Base-by-base conservation (phyloP, 53 echinoderm and acorn worm genomes). In the Paracentrotus lividus region DNA sequence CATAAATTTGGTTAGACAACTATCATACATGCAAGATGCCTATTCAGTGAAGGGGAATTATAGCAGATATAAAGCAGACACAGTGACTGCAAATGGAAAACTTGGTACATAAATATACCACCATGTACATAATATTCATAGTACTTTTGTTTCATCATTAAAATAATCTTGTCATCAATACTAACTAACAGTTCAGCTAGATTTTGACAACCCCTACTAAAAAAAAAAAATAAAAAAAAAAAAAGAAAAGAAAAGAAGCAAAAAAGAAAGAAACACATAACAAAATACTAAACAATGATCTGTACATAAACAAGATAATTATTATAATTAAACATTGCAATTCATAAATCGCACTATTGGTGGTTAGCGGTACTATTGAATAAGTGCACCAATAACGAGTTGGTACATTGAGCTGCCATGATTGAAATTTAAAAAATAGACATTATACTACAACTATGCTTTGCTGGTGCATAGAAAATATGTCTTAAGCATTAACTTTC, bases 351-450 rank as follows among this genome's bases (percentile, higher is more conserved):
- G 27, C 29, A 27, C 27, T 6, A 8, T 64, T 64, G 8, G 10
- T 64, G 64, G 27, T 29, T 29, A 29, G 64, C 8, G 8, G 6
- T 29, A 64, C 7, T 12, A 29, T 27, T 27, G 1, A 57, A 64
- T 29, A 64, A 29, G 9, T 10, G 60, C 60, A 60, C 26, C 60
- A 60, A 16, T 52, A 52, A 52, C 15, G 52, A 12, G 27, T 72
- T 18, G 72, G 20, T 72, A n/a, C n/a, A n/a, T n/a, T n/a, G n/a
- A 72, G 72, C 72, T 38, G 72, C 72, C 40, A 72, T 38, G 72
- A 40, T 40, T 18, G 40, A 72, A 5, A 72, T 57, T 51, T 9
- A 60, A 60, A 60, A 26, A 60, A 60, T n/a, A 0, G 55, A 55
- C 55, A 55, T 12, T 56, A 16, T 24, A n/a, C 0, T 34, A 68